These are phyloP conservation scores for Drosophila fungiperda DNA, from an alignment of 2,888 invertebrate genomes.

Conservation along the genomic window DNA sequence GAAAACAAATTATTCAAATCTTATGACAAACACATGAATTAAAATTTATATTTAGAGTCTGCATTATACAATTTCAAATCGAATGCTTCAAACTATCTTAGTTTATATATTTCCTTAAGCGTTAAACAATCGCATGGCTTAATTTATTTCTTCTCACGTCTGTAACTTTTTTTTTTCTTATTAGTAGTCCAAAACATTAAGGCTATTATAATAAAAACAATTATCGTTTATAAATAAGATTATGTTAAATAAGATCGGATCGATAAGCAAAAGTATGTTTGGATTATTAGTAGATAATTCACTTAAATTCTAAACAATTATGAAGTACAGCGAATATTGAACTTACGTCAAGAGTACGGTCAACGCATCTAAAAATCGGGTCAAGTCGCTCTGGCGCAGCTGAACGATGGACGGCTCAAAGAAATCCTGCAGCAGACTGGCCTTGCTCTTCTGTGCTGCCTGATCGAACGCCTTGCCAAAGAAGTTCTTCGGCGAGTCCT, in stretches of 20 bases:
- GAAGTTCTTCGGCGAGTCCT: conserved; percentile 90
- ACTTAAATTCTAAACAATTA: conserved; percentile 25
- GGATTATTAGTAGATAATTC: not conserved
- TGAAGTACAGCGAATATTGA: conserved; percentile 1
- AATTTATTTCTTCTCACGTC: conserved; percentile 3
- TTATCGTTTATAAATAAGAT: conserved; percentile 41
- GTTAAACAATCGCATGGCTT: conserved; percentile 12
- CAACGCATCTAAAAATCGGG: conserved; percentile 95
- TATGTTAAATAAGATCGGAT: conserved; percentile 29
- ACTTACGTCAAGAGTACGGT: conserved; percentile 88
- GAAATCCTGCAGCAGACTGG: conserved; percentile 89
- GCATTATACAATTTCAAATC: conserved; percentile 31
- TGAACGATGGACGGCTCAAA: conserved; percentile 94
- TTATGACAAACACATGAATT: conserved; percentile 28
- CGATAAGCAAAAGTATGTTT: too few relatives aligned
- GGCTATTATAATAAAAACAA: conserved; percentile 33
- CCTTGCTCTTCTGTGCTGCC: conserved; percentile 91
- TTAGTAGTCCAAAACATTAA: conserved; percentile 18
- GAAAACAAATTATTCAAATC: not conserved
- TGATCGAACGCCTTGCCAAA: conserved; percentile 98
- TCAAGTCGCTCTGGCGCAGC: conserved; percentile 91
- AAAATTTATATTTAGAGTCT: conserved; percentile 41
- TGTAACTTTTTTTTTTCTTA: conserved; percentile 18
- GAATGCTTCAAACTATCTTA: conserved; percentile 23
- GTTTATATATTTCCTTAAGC: conserved; percentile 1